Evolutionary conservation across 35 echinoderm and acorn worm species (phyloP).

Genomic region (Amphiura filiformis): DNA sequence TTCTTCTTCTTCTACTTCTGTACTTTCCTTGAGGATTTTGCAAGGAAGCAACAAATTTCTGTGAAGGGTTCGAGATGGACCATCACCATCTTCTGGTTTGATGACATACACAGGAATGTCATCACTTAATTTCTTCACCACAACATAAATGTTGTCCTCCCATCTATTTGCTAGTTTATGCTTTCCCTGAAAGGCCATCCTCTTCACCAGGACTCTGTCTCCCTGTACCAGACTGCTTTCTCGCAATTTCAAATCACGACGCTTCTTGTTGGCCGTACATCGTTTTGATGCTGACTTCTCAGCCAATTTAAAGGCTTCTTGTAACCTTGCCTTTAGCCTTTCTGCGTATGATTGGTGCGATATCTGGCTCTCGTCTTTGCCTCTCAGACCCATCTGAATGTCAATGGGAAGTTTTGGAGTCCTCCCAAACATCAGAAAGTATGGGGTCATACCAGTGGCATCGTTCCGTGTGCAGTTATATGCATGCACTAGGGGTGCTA

Average conservation of each 20-base stretch:
- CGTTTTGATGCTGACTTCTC: not conserved
- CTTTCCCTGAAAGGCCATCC: constrained; percentile 63
- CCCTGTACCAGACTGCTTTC: constrained; percentile 49
- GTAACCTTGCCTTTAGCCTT: not conserved
- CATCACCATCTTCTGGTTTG: constrained; percentile 40
- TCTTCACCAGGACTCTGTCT: constrained; percentile 75
- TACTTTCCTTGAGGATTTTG: too few relatives aligned
- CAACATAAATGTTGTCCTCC: constrained; percentile 24
- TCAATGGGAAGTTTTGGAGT: constrained; percentile 26
- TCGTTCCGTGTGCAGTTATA: constrained; percentile 51
- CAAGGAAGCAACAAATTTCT: constrained; percentile 22
- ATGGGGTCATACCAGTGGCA: constrained; percentile 49
- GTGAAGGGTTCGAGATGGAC: constrained; percentile 34
- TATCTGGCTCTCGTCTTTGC: not conserved
- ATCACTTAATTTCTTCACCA: constrained; percentile 20
- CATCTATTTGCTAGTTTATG: constrained; percentile 73
- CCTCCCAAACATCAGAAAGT: constrained; percentile 54
- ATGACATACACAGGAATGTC: constrained; percentile 63
- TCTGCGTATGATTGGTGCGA: not conserved
- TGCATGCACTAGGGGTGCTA: constrained; percentile 38
- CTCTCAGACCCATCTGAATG: constrained; percentile 2
- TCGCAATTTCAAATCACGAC: constrained; percentile 43
- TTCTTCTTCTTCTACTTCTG: too few relatives aligned
- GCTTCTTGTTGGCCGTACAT: constrained; percentile 11
- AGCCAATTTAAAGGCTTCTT: not conserved